Evolutionary conservation across 2,888 invertebrate species (phyloP), one percentile per base, ranked within the genome.

Genomic region (Meghimatium bilineatum): DNA sequence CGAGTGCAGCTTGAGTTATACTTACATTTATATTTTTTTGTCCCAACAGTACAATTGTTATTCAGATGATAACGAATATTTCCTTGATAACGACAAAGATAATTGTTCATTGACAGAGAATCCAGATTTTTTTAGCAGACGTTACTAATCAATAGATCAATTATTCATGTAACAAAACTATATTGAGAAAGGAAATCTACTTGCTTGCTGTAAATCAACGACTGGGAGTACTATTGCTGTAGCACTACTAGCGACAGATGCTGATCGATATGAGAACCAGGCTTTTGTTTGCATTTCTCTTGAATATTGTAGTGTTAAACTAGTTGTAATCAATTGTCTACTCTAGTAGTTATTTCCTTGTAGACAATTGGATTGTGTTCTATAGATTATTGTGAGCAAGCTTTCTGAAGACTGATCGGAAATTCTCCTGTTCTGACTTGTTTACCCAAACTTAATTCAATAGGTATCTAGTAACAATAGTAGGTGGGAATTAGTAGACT

Each of bases 221-320:
- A 8, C 32, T 20, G 8, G 29, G 10, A 1, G 66, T 32, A 32
- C 32, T 29, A 63, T 10, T 63, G 29, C 29, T 14, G 66, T 14
- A 29, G 20, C 26, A 26, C 23, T 38, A 38, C 20, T 2, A 26
- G 38, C 5, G 71, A 71, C 71, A 71, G 71, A 71, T 38, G 71
- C 71, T 71, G n/a, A 71, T 71, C 71, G 71, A 71, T 71, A 23
- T 38, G 10, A 71, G 36, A 71, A 26, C 26, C 71, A 23, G 38
- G 71, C 71, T 71, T 14, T 38, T 71, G 71, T 71, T 71, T 23
- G 20, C 38, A 71, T n/a, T 71, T 71, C 71, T 36, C 71, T 71
- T 38, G 71, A 71, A 23, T 38, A 71, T 38, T 71, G 63, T 63
- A 29, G 63, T 69, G 34, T 12, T 26, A 26, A 36, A 71, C 10